Conservation (phyloP, 2,797 vertebrate genomes). For the Choloepus didactylus region DNA sequence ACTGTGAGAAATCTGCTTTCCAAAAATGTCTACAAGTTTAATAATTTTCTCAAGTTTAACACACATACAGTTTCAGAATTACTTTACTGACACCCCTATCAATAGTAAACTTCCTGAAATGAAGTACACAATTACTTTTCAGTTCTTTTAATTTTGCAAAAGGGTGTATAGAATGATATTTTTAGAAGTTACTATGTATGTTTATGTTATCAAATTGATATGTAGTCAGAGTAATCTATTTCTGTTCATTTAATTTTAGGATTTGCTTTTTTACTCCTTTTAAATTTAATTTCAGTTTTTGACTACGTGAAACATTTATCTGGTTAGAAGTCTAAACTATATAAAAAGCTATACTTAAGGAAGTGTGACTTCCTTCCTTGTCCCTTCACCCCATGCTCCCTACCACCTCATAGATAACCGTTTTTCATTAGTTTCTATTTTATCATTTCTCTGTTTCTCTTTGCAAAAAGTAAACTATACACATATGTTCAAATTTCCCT, state of each 20-base stretch:
- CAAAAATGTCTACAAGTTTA: neutral
- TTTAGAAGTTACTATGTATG: neutral
- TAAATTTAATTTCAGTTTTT: neutral
- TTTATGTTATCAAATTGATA: neutral
- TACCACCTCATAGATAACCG: neutral
- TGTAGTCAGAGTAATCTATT: neutral
- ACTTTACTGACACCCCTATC: neutral
- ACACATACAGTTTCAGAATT: neutral
- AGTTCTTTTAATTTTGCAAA: neutral
- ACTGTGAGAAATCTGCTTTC: neutral
- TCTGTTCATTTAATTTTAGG: neutral
- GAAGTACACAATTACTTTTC: neutral
- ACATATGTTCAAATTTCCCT: neutral
- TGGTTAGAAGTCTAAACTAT: neutral
- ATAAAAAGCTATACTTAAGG: neutral
- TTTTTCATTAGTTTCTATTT: neutral
- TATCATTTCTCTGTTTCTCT: neutral
- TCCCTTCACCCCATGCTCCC: neutral
- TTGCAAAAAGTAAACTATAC: neutral
- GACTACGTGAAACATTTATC: neutral
- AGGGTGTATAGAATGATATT: neutral
- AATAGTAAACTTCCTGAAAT: neutral
- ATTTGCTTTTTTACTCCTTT: neutral
- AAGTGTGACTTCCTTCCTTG: fast-evolving
- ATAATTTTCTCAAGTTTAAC: neutral